phyloP scores from a whole-genome alignment of 2,113 vertebrate genomes.

The Helogale parvula region DNA sequence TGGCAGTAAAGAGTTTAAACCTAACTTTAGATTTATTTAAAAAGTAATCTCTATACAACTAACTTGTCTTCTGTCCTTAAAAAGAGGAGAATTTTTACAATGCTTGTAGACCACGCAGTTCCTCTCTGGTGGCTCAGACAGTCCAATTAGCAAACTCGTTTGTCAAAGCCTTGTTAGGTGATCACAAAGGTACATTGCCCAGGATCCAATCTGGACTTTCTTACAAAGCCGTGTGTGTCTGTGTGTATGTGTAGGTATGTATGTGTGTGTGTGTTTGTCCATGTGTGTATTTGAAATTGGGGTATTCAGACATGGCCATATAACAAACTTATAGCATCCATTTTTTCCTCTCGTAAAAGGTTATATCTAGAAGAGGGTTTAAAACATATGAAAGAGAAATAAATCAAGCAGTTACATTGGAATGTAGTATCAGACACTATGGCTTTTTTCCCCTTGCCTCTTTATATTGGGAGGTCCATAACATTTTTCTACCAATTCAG shows the following conservation, averaged over 20 bases:
- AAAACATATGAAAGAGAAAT: not conserved
- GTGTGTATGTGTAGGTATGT: not conserved
- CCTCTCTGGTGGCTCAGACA: not conserved
- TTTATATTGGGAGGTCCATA: not conserved
- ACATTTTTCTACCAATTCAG: conserved; percentile 12
- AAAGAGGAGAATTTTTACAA: conserved; percentile 45
- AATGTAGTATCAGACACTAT: not conserved
- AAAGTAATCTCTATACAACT: conserved; percentile 53
- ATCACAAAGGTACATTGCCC: not conserved
- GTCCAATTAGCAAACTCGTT: conserved; percentile 32
- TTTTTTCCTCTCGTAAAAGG: not conserved
- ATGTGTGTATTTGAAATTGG: not conserved
- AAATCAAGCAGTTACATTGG: not conserved
- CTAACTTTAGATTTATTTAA: conserved; percentile 66
- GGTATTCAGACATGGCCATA: not conserved
- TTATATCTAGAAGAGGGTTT: not conserved
- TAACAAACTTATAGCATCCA: not conserved
- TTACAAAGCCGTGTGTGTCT: not conserved
- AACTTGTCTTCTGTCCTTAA: conserved; percentile 58
- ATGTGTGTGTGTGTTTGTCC: not conserved
- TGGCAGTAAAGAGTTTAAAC: conserved; percentile 62
- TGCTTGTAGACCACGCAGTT: not conserved
- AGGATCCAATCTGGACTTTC: not conserved
- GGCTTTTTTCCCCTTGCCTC: not conserved
- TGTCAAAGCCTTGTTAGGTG: conserved; percentile 12